These are phyloP conservation scores for Mico argentatus DNA, from an alignment of 2,797 vertebrate genomes.

Conservation along the genomic window DNA sequence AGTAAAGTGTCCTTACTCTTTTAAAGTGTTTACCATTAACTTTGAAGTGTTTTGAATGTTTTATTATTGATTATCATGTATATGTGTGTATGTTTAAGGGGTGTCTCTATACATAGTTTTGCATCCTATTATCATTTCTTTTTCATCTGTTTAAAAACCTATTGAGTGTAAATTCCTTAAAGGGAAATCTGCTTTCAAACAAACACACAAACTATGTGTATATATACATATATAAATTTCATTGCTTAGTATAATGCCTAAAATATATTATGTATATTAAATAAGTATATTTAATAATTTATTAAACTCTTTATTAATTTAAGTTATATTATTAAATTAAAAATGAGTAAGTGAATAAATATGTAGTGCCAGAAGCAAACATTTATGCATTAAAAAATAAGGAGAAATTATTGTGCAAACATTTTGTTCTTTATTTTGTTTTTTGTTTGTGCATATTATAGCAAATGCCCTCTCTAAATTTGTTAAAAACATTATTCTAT, in stretches of 20 bases:
- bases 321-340: not conserved
- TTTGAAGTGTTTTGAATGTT: not conserved
- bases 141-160: not conserved
- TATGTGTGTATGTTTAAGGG: not conserved
- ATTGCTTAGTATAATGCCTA: not conserved
- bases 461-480: not conserved
- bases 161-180: not conserved
- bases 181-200: not conserved
- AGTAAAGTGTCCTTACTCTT: not conserved
- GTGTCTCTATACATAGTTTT: not conserved
- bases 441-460: not conserved
- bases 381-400: not conserved
- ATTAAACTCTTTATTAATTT: not conserved
- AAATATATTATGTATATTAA: not conserved
- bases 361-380: not conserved
- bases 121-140: not conserved
- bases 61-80: not conserved
- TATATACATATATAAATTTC: not conserved
- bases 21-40: not conserved
- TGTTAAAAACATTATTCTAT: not conserved
- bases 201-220: not conserved
- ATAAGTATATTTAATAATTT: not conserved
- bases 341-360: not conserved
- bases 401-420: not conserved
- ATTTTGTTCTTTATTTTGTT: not conserved